Conservation (phyloP, 2,888 invertebrate genomes). For the Cacoxenus indagator region DNA sequence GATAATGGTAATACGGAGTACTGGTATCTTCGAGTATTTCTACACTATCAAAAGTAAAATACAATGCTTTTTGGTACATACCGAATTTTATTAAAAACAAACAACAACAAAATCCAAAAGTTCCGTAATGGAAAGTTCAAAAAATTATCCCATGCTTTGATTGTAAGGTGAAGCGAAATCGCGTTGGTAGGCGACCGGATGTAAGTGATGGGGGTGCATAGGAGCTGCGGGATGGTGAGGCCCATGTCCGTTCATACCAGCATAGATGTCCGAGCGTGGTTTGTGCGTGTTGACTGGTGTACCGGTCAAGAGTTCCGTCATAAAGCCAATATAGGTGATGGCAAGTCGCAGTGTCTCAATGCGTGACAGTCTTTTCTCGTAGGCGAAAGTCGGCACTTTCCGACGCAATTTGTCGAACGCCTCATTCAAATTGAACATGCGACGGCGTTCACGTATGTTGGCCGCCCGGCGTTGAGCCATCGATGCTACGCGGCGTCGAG, state of each 20-base stretch:
- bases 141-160: constrained; percentile 62
- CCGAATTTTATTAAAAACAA: constrained; percentile 17
- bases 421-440: constrained; percentile 97
- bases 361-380: constrained; percentile 93
- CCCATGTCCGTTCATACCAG: constrained; percentile 65
- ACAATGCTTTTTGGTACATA: background rate
- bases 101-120: constrained; percentile 31
- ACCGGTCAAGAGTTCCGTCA: constrained; percentile 89
- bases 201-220: constrained; percentile 66
- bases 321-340: constrained; percentile 96
- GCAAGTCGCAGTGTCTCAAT: constrained; percentile 95
- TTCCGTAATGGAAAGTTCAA: background rate
- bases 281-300: constrained; percentile 72
- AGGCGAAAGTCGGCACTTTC: constrained; percentile 96
- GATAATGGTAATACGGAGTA: no score
- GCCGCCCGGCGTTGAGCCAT: constrained; percentile 92
- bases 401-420: constrained; percentile 93
- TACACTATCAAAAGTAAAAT: background rate
- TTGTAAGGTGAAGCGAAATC: constrained; percentile 70
- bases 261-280: constrained; percentile 65
- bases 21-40: no score
- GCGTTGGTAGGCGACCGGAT: constrained; percentile 67
- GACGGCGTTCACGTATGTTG: constrained; percentile 90
- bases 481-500: constrained; percentile 89
- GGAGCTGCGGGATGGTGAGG: constrained; percentile 53